phyloP scores from a whole-genome alignment of 2,113 vertebrate genomes.

The Elachura formosa region DNA sequence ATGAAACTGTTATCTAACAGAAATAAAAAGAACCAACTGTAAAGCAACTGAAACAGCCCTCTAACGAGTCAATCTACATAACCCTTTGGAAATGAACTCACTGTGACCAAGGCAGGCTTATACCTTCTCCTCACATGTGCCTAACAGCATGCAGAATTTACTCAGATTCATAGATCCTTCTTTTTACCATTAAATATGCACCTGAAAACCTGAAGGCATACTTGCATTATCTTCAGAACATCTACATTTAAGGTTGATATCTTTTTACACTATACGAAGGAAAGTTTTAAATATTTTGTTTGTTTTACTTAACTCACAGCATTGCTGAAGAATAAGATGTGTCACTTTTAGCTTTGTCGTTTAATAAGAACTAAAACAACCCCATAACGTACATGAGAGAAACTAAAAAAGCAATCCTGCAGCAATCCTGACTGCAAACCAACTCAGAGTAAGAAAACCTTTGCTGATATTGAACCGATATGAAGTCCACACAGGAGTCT shows the following conservation, averaged over 20 bases:
- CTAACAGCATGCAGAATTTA: background rate
- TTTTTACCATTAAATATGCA: background rate
- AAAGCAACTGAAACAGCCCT: background rate
- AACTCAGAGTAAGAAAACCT: background rate
- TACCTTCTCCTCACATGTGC: background rate
- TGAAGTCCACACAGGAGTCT: background rate
- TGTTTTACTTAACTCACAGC: background rate
- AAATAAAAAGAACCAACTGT: background rate
- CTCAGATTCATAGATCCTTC: background rate
- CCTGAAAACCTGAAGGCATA: background rate
- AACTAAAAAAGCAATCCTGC: background rate
- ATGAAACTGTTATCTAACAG: background rate
- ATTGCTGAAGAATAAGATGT: background rate
- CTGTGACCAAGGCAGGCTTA: background rate
- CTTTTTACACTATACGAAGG: background rate
- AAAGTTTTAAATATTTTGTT: background rate
- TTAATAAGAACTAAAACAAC: background rate
- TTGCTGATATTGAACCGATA: background rate
- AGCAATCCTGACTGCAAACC: background rate
- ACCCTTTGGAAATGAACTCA: background rate
- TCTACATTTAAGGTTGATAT: background rate
- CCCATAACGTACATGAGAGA: background rate
- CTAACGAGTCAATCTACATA: background rate
- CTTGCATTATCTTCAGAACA: background rate
- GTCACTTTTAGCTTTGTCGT: background rate